Evolutionary conservation across 2,797 vertebrate species (phyloP).

Genomic region (Characodon lateralis): DNA sequence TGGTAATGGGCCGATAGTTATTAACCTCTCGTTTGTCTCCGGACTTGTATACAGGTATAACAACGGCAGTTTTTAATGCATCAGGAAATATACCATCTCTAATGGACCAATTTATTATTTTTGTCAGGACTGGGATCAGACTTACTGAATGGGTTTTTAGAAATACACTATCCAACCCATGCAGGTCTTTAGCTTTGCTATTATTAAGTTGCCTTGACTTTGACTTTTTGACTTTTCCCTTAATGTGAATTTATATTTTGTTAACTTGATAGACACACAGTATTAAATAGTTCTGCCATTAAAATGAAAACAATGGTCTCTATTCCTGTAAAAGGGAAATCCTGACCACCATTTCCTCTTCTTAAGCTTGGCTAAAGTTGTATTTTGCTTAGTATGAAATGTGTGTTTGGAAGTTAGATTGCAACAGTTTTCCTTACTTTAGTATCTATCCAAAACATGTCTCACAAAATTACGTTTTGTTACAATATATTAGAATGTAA

Average conservation of each 20-base stretch:
- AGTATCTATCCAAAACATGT: background rate
- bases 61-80: background rate
- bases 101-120: too few species aligned
- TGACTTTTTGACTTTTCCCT: too few species aligned
- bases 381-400: constrained; percentile 13
- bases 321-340: background rate
- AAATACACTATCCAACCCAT: too few species aligned
- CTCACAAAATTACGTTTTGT: background rate
- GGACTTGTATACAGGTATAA: too few species aligned
- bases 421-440: constrained; percentile 8
- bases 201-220: too few species aligned
- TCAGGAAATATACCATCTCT: too few species aligned
- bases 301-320: background rate
- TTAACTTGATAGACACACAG: background rate
- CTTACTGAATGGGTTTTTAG: too few species aligned
- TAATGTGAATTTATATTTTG: background rate
- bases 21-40: too few species aligned
- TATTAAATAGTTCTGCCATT: background rate
- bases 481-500: background rate
- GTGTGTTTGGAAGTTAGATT: constrained; percentile 25
- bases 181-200: too few species aligned
- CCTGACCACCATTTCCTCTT: constrained; percentile 24
- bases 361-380: too few species aligned
- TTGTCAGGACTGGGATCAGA: too few species aligned
- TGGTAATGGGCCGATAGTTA: too few species aligned